A percentile compares a stretch with the other conserved stretches of the same genome.
phyloP scores from a whole-genome alignment of 2,888 invertebrate genomes.

The Drosophila yooni region DNA sequence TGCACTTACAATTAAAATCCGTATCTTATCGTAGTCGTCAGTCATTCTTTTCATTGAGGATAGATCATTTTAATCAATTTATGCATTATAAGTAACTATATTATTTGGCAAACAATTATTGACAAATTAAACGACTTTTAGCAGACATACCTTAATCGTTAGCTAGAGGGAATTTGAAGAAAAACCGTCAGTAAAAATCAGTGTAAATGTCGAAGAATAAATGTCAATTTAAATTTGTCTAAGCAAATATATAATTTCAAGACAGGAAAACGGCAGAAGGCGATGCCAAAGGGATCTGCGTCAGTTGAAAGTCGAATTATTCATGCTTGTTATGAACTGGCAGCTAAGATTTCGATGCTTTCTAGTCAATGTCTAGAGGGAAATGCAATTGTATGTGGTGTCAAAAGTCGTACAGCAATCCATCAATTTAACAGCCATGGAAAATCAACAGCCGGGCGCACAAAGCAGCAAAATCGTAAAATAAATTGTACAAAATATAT shows the following conservation, averaged over 20 bases:
- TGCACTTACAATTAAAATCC: background rate
- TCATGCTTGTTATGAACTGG: conserved; percentile 60
- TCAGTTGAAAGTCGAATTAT: conserved; percentile 51
- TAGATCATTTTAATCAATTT: background rate
- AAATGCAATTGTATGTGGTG: conserved; percentile 73
- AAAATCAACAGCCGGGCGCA: conserved; percentile 59
- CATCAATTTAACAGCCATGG: conserved; percentile 81
- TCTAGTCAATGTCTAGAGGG: conserved; percentile 17
- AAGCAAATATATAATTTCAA: conserved; percentile 9
- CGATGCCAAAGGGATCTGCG: conserved; percentile 18
- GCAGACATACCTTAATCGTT: conserved; percentile 33
- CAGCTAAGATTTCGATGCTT: conserved; percentile 24
- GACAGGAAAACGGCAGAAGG: background rate
- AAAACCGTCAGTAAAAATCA: conserved; percentile 31
- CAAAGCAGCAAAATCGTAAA: conserved; percentile 57
- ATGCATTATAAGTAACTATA: background rate
- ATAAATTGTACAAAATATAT: conserved; percentile 69
- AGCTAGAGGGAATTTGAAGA: conserved; percentile 19
- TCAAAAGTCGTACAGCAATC: conserved; percentile 84
- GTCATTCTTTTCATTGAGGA: background rate
- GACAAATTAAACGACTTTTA: conserved; percentile 4
- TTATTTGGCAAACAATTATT: conserved; percentile 26
- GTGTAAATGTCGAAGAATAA: conserved; percentile 39
- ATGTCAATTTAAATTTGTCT: conserved; percentile 28
- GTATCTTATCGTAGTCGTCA: background rate